phyloP scores from a whole-genome alignment of 2,888 invertebrate genomes.

The Bhutanitis thaidina region DNA sequence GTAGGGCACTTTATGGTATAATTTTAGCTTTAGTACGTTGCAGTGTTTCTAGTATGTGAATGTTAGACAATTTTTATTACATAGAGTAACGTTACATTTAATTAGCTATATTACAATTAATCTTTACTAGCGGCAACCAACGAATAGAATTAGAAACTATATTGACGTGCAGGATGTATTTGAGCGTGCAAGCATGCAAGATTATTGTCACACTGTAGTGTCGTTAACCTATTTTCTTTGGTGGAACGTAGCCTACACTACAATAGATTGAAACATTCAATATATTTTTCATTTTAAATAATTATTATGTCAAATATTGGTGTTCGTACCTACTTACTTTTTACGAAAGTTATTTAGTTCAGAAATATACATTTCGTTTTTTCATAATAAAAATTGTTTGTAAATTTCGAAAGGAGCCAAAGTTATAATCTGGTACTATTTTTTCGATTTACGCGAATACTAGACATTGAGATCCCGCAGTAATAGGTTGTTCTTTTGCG shows the following conservation, averaged over 20 bases:
- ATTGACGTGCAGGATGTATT: slow-evolving; percentile 8
- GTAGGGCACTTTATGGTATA: not conserved
- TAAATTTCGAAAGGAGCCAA: too few relatives aligned
- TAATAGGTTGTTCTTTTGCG: too few relatives aligned
- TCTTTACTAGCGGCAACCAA: slow-evolving; percentile 2
- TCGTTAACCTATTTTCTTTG: slow-evolving; percentile 13
- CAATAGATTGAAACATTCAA: not conserved
- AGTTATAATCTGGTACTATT: too few relatives aligned
- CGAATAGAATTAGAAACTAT: not conserved
- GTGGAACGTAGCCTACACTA: not conserved
- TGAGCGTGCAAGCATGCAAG: slow-evolving; percentile 15
- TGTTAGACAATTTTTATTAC: not conserved
- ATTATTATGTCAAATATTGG: too few relatives aligned
- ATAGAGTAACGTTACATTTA: not conserved
- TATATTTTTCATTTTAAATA: too few relatives aligned
- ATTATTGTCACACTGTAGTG: slow-evolving; percentile 8
- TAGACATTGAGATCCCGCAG: too few relatives aligned
- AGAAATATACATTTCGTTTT: too few relatives aligned
- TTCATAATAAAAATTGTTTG: too few relatives aligned
- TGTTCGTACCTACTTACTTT: too few relatives aligned
- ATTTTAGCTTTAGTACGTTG: not conserved
- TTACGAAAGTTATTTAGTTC: too few relatives aligned
- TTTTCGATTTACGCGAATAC: too few relatives aligned
- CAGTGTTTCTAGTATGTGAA: too few relatives aligned
- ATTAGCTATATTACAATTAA: not conserved